Evolutionary conservation across 2,797 vertebrate genomes (phyloP), one percentile per base, ranked within the genome.

Genomic region (Tolypeutes matacus): DNA sequence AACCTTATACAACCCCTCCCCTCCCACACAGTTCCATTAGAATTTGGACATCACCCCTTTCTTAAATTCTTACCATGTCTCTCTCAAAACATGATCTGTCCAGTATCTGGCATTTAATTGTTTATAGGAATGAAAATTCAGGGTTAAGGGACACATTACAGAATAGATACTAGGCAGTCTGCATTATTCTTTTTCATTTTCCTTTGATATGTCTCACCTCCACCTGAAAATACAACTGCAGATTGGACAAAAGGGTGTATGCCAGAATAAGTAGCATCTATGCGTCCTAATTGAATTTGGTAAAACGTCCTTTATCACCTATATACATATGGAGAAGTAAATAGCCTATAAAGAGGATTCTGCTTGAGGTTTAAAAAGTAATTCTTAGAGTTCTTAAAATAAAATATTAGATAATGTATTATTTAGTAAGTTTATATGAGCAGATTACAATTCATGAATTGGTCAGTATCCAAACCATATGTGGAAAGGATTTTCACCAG

Each of bases 361-460:
- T 39, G 39, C 39, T 49, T 94, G 23, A 5, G 58, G 5, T 85
- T 86, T 73, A 70, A 60, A 77, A 93, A 75, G 46, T 93, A 93
- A 51, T 83, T 89, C 69, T 69, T 34, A 84, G 58, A 11, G 18
- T 75, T 83, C 15, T 56, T 56, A 56, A 56, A 56, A 56, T 56
- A 17, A 53, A 53, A 56, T 56, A 56, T 18, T 46, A 46, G 18
- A 56, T 6, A 56, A 56, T 17, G 1, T 56, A 56, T 56, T 21
- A 56, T 56, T 56, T 56, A 56, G 53, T 18, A 5, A 56, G 18
- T 56, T 56, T 56, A 56, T 56, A 3, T 56, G 53, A 56, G 18
- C 4, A 56, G 53, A 18, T 56, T 56, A 56, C 53, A 56, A 56
- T 56, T 53, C 14, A 53, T 53, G 51, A 53, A 53, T 53, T 53